phyloP scores from a whole-genome alignment of 1,140 invertebrate genomes.

The Lethocerus indicus region DNA sequence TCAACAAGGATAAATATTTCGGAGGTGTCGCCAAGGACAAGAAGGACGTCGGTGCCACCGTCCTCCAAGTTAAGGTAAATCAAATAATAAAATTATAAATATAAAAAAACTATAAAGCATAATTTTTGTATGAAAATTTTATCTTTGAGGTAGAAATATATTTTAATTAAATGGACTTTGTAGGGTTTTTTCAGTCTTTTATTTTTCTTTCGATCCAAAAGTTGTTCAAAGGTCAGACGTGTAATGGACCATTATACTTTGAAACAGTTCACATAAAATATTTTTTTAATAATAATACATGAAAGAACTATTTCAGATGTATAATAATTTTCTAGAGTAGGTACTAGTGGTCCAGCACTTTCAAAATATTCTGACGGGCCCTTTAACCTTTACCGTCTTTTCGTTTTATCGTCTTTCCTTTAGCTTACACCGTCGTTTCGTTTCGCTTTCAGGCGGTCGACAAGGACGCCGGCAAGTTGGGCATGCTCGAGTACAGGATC shows the following conservation, averaged over 20 bases:
- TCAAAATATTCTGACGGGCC: too few species aligned
- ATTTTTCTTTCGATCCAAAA: background rate
- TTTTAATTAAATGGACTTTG: background rate
- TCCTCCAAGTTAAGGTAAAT: constrained; percentile 50
- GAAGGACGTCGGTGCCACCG: constrained; percentile 46
- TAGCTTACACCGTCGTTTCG: background rate
- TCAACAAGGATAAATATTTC: constrained; percentile 40
- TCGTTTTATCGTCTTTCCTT: background rate
- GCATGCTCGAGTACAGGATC: constrained; percentile 53
- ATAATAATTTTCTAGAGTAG: too few species aligned
- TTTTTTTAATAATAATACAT: too few species aligned
- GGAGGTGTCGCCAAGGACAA: constrained; percentile 50
- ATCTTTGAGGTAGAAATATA: background rate
- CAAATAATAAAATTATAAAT: too few species aligned
- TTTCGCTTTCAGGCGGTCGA: constrained; percentile 46
- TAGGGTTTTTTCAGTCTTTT: background rate
- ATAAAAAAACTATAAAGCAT: background rate
- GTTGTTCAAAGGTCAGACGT: too few species aligned
- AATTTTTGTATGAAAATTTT: background rate
- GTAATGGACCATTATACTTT: too few species aligned
- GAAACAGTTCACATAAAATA: too few species aligned
- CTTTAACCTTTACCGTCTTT: background rate
- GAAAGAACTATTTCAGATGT: too few species aligned
- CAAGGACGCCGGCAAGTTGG: constrained; percentile 61
- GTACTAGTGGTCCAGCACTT: too few species aligned